A percentile compares a stretch with the other conserved stretches of the same genome.
These are phyloP conservation scores for Erynnis tages DNA, from an alignment of 2,888 invertebrate genomes.

Conservation along the genomic window DNA sequence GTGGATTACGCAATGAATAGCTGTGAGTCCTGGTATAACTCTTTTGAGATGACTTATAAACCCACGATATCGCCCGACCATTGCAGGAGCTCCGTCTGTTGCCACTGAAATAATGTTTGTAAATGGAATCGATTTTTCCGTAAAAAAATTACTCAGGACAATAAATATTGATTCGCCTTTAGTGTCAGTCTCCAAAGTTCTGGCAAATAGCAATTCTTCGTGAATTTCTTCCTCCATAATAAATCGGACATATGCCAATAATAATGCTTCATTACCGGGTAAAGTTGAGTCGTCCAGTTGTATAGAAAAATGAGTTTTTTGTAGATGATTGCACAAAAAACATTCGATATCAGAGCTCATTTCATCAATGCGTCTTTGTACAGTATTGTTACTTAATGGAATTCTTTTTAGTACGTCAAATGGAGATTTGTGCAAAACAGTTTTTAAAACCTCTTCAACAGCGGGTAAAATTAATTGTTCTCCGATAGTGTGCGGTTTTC, in stretches of 20 bases:
- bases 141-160: conserved; percentile 24
- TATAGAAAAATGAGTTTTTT: conserved; percentile 43
- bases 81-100: conserved; percentile 36
- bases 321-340: conserved; percentile 25
- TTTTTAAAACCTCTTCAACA: conserved; percentile 43
- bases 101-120: conserved; percentile 42
- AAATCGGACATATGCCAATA: conserved; percentile 27
- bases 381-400: conserved; percentile 28
- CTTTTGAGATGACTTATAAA: conserved; percentile 30
- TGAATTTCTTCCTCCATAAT: conserved; percentile 40
- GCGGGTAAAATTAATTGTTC: conserved; percentile 42
- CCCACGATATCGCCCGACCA: conserved; percentile 32
- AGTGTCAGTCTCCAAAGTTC: conserved; percentile 46
- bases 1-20: conserved; percentile 13
- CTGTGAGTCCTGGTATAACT: conserved; percentile 29
- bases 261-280: conserved; percentile 30
- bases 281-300: conserved; percentile 45
- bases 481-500: conserved; percentile 29
- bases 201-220: conserved; percentile 45
- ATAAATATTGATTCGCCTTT: conserved; percentile 45
- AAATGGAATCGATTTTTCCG: conserved; percentile 29
- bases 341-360: conserved; percentile 36
- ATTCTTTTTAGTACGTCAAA: conserved; percentile 9
- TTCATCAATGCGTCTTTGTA: conserved; percentile 40
- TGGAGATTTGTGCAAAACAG: conserved; percentile 30